Evolutionary conservation across 2,888 invertebrate genomes (phyloP).

Genomic region (Timema cristinae): DNA sequence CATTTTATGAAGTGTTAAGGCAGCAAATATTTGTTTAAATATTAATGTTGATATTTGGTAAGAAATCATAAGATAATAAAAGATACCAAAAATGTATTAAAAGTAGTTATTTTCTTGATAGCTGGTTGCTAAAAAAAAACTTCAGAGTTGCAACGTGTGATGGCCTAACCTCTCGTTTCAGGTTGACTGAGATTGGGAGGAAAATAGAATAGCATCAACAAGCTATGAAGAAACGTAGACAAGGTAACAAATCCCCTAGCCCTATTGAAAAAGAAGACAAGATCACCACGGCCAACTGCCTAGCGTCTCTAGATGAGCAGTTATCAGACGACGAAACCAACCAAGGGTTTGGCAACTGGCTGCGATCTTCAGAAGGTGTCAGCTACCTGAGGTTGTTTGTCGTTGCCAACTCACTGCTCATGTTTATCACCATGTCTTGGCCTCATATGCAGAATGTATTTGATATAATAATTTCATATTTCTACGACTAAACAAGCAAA

Average conservation of each 20-base stretch:
- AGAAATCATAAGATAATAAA: too few relatives aligned
- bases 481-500: conserved; percentile 39
- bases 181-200: too few relatives aligned
- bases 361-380: conserved; percentile 56
- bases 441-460: conserved; percentile 63
- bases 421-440: conserved; percentile 68
- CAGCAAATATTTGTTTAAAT: too few relatives aligned
- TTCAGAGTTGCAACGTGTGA: too few relatives aligned
- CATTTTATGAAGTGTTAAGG: too few relatives aligned
- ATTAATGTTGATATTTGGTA: too few relatives aligned
- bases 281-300: background rate
- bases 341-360: conserved; percentile 29
- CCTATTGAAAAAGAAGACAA: background rate
- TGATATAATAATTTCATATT: conserved; percentile 46
- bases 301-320: background rate
- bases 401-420: conserved; percentile 67
- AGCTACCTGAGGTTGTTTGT: conserved; percentile 80
- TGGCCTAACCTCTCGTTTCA: too few relatives aligned
- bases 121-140: too few relatives aligned
- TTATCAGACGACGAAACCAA: conserved; percentile 24
- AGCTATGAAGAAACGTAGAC: conserved; percentile 23
- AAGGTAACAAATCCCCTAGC: background rate
- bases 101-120: too few relatives aligned
- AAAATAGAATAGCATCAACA: background rate
- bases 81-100: too few relatives aligned